Evolutionary conservation across 2,113 vertebrate species (phyloP).

Genomic region (Orycteropus afer): DNA sequence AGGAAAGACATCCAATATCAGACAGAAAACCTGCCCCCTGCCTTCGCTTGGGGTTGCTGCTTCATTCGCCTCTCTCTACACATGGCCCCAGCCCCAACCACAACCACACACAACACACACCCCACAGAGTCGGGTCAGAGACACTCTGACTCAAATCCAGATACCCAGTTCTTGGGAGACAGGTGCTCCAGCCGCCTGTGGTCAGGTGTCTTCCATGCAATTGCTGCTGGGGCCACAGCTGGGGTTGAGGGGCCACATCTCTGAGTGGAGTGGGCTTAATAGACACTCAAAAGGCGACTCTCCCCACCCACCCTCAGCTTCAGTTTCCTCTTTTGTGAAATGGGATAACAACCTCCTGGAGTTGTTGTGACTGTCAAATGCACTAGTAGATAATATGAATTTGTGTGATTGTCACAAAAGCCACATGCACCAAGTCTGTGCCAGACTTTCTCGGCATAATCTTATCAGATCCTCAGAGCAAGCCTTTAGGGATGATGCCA

Average conservation of each 20-base stretch:
- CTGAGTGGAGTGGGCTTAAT: no score
- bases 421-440: not conserved
- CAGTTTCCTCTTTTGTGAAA: not conserved
- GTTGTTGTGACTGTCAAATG: not conserved
- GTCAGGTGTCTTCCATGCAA: not conserved
- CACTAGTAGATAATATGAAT: accelerated
- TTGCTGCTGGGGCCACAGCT: not conserved
- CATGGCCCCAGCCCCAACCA: not conserved
- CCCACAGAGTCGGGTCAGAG: not conserved
- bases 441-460: accelerated
- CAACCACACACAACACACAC: not conserved
- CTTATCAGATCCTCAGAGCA: not conserved
- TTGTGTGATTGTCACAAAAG: not conserved
- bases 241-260: not conserved
- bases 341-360: not conserved
- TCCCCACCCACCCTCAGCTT: not conserved
- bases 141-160: not conserved
- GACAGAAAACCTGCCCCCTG: not conserved
- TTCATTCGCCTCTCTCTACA: not conserved
- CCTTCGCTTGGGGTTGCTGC: not conserved
- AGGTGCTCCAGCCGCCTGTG: not conserved
- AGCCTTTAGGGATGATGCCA: not conserved
- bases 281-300: no score
- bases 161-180: not conserved
- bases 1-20: not conserved